Base-by-base conservation (phyloP, 2,797 vertebrate species). In the Eupleurogrammus muticus region DNA sequence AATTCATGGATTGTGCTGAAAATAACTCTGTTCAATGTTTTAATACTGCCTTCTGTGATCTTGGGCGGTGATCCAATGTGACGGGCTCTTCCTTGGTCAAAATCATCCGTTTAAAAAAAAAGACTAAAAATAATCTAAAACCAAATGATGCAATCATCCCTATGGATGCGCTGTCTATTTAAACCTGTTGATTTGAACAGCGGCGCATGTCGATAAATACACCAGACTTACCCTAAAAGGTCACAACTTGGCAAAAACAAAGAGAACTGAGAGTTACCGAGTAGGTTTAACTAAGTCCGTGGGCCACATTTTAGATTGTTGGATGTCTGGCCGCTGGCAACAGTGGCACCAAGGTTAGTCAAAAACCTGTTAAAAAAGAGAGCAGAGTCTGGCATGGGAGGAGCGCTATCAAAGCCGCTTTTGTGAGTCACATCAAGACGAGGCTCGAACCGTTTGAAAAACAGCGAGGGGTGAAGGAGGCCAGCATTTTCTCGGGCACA, bases 21-120 rank as follows among this genome's bases (percentile, higher is more conserved):
- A 87, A 89, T 89, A 82, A 68, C 67, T 68, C 47, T 84, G 69
- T 85, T 87, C 70, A 80, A 73, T 77, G 82, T 85, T 88, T 90
- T 80, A 83, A 83, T 84, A 75, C 65, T 52, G 83, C 75, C 64
- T 69, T 82, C 67, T 86, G 79, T 73, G 74, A 70, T 80, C 35
- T 56, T 54, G 59, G 81, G 70, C 63, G 5, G 23, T 64, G 60
- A 73, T 85, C 73, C 73, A 81, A 72, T 34, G 49, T 77, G 77
- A 81, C 77, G 75, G 51, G 73, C 64, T 70, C 66, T 67, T 76
- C 70, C 80, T 87, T 81, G 75, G 70, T 85, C 52, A 63, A 65
- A 84, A 79, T 77, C 81, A 79, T 60, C 70, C 51, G 79, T 71
- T 63, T 68, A 71, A 57, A 77, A 84, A 84, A 75, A 76, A 44